Conservation (phyloP, 2,888 invertebrate species). For the Hermaeophaga mercurialis region DNA sequence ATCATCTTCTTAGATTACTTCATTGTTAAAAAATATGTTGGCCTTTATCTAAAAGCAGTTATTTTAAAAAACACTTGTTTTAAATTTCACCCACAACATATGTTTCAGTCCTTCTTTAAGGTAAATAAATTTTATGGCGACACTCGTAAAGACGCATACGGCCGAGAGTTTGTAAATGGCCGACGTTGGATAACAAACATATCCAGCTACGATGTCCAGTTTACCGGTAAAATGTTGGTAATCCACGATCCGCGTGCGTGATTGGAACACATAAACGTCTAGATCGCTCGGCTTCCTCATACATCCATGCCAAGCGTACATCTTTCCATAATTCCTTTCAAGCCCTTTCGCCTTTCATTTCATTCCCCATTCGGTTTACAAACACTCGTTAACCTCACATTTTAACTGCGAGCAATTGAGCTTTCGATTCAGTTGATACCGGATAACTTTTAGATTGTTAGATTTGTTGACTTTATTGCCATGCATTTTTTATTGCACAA, state of each 20-base stretch:
- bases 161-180: slow-evolving; percentile 16
- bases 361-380: slow-evolving; percentile 15
- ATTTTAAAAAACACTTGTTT: no score
- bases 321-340: slow-evolving; percentile 29
- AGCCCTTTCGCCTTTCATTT: slow-evolving; percentile 10
- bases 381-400: slow-evolving; percentile 20
- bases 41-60: no score
- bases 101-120: no score
- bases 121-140: no score
- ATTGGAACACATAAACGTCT: slow-evolving; percentile 50
- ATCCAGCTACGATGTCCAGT: slow-evolving; percentile 29
- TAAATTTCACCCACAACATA: no score
- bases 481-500: no score
- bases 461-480: neutral
- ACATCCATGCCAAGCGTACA: slow-evolving; percentile 35
- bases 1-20: no score
- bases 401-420: slow-evolving; percentile 15
- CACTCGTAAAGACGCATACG: no score
- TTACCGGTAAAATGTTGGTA: slow-evolving; percentile 28
- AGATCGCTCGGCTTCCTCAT: slow-evolving; percentile 43
- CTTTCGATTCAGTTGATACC: slow-evolving; percentile 18
- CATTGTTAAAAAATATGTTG: no score
- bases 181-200: slow-evolving; percentile 21
- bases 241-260: slow-evolving; percentile 45
- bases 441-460: slow-evolving; percentile 6